A percentile compares a stretch with the other conserved stretches of the same genome.
These are phyloP conservation scores for Sinohyriopsis cumingii DNA, from an alignment of 2,888 invertebrate genomes.

Conservation along the genomic window DNA sequence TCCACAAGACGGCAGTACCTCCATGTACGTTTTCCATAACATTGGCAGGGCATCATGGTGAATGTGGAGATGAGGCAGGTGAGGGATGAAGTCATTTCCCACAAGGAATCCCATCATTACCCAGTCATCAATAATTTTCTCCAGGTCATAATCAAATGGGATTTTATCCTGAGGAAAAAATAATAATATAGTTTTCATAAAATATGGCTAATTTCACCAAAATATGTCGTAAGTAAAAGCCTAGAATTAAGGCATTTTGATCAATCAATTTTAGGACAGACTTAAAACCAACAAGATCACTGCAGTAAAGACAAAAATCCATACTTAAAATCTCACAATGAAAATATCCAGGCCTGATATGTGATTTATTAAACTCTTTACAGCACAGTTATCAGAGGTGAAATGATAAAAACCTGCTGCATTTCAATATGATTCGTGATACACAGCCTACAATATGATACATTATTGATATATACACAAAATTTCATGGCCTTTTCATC, in stretches of 20 bases:
- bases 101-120: conserved; percentile 96
- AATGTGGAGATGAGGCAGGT: conserved; percentile 95
- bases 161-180: conserved; percentile 70
- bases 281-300: background rate
- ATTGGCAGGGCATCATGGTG: conserved; percentile 89
- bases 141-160: conserved; percentile 86
- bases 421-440: too few species aligned
- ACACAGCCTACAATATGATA: too few species aligned
- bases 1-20: conserved; percentile 86
- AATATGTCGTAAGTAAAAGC: background rate
- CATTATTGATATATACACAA: too few species aligned
- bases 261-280: background rate
- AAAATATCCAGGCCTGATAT: too few species aligned
- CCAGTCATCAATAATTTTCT: conserved; percentile 97
- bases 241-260: background rate
- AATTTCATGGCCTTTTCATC: too few species aligned
- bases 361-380: too few species aligned
- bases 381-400: too few species aligned
- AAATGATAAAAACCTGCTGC: too few species aligned
- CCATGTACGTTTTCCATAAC: conserved; percentile 90
- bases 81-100: conserved; percentile 96
- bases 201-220: background rate
- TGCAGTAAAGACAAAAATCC: background rate
- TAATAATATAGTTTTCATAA: background rate
- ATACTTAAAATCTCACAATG: too few species aligned